A percentile compares a stretch with the other conserved stretches of the same genome.
These are phyloP conservation scores for Borostomias antarcticus DNA, from an alignment of 2,797 vertebrate species.

Conservation along the genomic window DNA sequence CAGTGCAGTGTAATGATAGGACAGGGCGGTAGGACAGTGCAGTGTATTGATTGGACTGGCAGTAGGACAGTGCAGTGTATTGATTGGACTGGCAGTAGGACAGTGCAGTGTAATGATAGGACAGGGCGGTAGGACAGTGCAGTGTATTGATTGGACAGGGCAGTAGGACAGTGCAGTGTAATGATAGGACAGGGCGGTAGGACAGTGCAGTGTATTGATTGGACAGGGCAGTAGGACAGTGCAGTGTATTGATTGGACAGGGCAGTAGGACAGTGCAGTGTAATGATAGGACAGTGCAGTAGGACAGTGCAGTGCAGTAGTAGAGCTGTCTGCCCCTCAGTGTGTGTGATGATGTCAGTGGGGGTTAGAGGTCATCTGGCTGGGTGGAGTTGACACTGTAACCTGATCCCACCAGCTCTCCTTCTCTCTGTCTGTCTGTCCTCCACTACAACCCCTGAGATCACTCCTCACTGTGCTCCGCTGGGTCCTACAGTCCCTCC, in stretches of 20 bases:
- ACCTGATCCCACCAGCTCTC: slow-evolving; percentile 57
- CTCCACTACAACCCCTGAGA: slow-evolving; percentile 32
- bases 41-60: no score
- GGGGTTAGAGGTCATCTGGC: slow-evolving; percentile 50
- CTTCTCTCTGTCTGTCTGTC: slow-evolving; percentile 61
- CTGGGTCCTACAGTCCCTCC: slow-evolving; percentile 63
- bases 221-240: no score
- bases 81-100: no score
- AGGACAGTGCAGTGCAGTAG: neutral
- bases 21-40: no score
- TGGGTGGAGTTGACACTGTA: slow-evolving; percentile 73
- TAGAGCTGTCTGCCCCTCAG: neutral
- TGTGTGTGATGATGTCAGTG: slow-evolving; percentile 38
- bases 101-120: no score
- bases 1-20: no score
- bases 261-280: neutral
- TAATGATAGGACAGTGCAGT: neutral
- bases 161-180: no score
- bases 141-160: no score
- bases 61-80: no score
- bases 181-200: no score
- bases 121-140: no score
- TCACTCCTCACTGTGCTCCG: neutral
- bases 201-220: no score
- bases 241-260: neutral